Base-by-base conservation (phyloP, 2,797 vertebrate genomes). In the Smutsia gigantea region DNA sequence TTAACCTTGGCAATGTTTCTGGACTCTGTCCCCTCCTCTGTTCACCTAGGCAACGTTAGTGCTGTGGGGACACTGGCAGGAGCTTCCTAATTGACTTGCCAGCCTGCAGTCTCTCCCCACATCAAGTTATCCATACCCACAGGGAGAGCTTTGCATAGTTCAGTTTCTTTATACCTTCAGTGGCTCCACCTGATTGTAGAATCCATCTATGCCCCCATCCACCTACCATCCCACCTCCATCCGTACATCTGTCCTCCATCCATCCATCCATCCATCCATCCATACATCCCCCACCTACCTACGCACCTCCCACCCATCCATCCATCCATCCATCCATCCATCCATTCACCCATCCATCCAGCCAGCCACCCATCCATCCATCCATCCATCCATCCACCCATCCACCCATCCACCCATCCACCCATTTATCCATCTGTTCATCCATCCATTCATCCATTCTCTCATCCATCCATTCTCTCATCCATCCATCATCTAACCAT, bases 21-120 rank as follows among this genome's bases (percentile, higher is more conserved):
- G 93, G 75, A 96, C 79, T 96, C 92, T 79, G 87, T 92, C 64
- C 81, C n/a, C 27, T 79, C 31, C 31, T 89, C 66, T 53, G 0
- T 59, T 88, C 25, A 8, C 42, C 23, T 94, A 87, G 79, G 64
- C 42, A 82, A 87, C 29, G 64, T 19, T 63, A 34, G 88, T 31
- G 5, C 57, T 61, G 51, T 12, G 39, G 68, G 74, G 64, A 90
- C 8, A 25, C 27, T 83, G 93, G 72, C 39, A 37, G 66, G 53
- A 83, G 39, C 46, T 92, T 92, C 66, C 84, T 42, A 51, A 57
- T 19, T 94, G 83, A 66, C 75, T 75, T 84, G 17, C 49, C 19
- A 75, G 59, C 25, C 17, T 74, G 31, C 17, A 19, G 5, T 83
- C 57, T 93, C 68, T 83, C 25, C 63, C n/a, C 31, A 19, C 13